Conservation (phyloP, 92 coral and sea anemone species). For the Phymanthus crucifer region DNA sequence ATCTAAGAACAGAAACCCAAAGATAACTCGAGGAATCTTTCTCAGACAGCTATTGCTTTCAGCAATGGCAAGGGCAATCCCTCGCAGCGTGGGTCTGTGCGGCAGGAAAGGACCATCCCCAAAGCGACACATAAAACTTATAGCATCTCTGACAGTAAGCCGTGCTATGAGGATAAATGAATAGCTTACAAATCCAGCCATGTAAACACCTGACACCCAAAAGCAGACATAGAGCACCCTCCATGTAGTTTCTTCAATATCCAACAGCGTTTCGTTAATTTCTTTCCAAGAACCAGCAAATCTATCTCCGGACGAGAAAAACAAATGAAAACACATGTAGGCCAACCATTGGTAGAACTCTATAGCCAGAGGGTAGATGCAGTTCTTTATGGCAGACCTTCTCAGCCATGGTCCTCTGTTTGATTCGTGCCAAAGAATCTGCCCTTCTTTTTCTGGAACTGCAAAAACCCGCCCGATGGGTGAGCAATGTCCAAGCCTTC, state of each 20-base stretch:
- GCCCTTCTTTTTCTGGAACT: conserved; percentile 43
- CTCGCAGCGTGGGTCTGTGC: conserved; percentile 36
- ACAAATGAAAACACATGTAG: conserved; percentile 58
- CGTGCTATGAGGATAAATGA: conserved; percentile 81
- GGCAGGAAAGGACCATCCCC: conserved; percentile 84
- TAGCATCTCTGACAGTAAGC: conserved; percentile 73
- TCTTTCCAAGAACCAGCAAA: conserved; percentile 71
- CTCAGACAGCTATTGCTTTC: conserved; percentile 45
- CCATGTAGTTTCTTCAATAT: conserved; percentile 50
- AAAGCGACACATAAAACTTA: conserved; percentile 78
- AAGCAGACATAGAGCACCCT: conserved; percentile 64
- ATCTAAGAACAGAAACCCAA: conserved; percentile 73
- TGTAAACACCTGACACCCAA: conserved; percentile 82
- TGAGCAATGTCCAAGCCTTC: conserved; percentile 54
- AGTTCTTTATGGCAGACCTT: conserved; percentile 71
- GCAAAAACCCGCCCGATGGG: conserved; percentile 37
- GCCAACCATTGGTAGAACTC: conserved; percentile 88
- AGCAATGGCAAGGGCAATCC: conserved; percentile 32
- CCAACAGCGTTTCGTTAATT: conserved; percentile 22
- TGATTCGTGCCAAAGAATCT: conserved; percentile 67
- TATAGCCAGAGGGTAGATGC: conserved; percentile 73
- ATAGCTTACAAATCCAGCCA: conserved; percentile 76
- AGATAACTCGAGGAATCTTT: conserved; percentile 30
- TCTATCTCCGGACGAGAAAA: conserved; percentile 30
- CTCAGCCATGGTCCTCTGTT: conserved; percentile 68